Evolutionary conservation across 2,113 vertebrate genomes (phyloP), one percentile per base, ranked within the genome.

Genomic region (Trochalopteron elliotii): DNA sequence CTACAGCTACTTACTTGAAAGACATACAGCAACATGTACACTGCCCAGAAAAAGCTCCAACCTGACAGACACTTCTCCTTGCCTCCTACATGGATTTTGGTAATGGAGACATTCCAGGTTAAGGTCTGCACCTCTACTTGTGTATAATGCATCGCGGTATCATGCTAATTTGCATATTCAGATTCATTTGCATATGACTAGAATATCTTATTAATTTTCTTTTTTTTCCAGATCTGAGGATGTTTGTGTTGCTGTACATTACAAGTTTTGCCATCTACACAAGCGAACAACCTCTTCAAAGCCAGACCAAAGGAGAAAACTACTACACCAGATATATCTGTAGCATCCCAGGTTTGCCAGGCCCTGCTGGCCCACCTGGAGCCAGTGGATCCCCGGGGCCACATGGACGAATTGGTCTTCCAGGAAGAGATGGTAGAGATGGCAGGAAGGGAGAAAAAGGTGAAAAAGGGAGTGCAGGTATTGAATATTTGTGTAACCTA

Each of bases 341-440:
- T 90, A 99, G 99, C 75, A 98, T 99, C 45, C 99, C 99, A 2
- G 99, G 99, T 68, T 96, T 98, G 56, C 99, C 99, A 8, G 99
- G 99, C 21, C 96, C 97, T 30, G 98, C 97, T 0, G 99, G 99
- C 4, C 98, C 98, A 65, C 98, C 98, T 0, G 99, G 99, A 89
- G 97, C 98, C 31, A 91, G 86, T 0, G 99, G 99, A n/a, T 80
- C 98, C 50, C 98, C 98, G 0, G 99, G 99, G 74, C 98, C 98
- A 18, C 98, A 99, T 2, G 99, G 99, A 92, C 98, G 98, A 80
- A 98, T 99, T 59, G 99, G 99, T 76, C 98, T 99, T 89, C 99
- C 99, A 20, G 99, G 99, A 97, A 99, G 99, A 98, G 99, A 99
- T 84, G 99, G 99, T 11, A 98, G 99, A 98, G 99, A 99, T 63